These are phyloP conservation scores for Mesocricetus auratus DNA, from an alignment of 2,113 vertebrate species.

Conservation along the genomic window DNA sequence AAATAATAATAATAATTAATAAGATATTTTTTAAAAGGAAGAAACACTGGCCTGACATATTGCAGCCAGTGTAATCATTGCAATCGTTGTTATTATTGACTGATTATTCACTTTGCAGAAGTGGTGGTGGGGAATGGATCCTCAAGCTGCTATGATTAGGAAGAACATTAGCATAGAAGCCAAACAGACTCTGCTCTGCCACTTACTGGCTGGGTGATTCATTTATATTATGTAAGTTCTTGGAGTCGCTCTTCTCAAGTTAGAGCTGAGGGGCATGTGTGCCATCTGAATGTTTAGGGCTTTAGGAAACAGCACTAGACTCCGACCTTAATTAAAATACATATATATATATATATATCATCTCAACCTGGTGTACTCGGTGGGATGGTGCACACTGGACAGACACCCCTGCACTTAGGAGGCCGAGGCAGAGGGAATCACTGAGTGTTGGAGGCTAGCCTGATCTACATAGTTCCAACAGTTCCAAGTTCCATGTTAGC, in stretches of 20 bases:
- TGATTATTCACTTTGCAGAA: background rate
- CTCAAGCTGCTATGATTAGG: background rate
- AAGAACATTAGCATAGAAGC: background rate
- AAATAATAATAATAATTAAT: background rate
- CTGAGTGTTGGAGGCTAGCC: background rate
- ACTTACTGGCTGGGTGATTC: conserved; percentile 25
- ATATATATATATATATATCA: background rate
- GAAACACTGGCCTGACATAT: background rate
- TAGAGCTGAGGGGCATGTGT: background rate
- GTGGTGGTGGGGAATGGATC: background rate
- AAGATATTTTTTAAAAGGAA: background rate
- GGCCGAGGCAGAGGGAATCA: background rate
- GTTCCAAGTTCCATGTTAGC: background rate
- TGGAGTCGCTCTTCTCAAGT: background rate
- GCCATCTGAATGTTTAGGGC: background rate
- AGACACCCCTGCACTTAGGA: background rate
- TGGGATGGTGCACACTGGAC: too few relatives aligned
- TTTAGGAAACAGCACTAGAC: background rate
- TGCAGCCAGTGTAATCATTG: background rate
- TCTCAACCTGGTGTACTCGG: background rate
- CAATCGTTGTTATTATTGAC: background rate
- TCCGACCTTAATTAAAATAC: too few relatives aligned
- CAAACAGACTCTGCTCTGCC: background rate
- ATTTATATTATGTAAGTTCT: background rate
- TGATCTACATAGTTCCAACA: background rate